Evolutionary conservation across 1,140 invertebrate species (phyloP), one percentile per base, ranked within the genome.

Genomic region (Belonocnema kinseyi): DNA sequence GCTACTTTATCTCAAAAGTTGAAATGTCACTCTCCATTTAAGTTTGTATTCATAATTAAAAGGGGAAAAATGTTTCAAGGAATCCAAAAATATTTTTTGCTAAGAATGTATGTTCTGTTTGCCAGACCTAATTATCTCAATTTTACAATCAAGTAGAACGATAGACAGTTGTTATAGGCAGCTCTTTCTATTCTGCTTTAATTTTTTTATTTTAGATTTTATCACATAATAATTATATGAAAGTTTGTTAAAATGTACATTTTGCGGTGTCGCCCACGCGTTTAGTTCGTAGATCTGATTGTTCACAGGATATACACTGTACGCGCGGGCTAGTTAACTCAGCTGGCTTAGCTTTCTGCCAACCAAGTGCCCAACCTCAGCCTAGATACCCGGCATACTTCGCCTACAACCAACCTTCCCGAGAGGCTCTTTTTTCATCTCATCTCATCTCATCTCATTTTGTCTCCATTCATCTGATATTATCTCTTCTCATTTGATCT

Each of bases 341-440:
- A 74, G 78, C 83, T 88, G 85, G 79, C 85, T 46, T 84, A 85
- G 85, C 83, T 83, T 78, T 46, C 40, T 46, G 40, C 40, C 40
- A 46, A 46, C 40, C 1, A 46, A 46, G 21, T 84, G 88, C 88
- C 88, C 86, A 88, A 85, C 88, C 89, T 88, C 85, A 85, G 79
- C 87, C 85, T 84, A 88, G 88, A 90, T 90, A 89, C 86, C 80
- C 88, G 73, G 86, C 88, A 90, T 90, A 90, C 87, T 86, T 90
- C 88, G 87, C 89, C 88, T 89, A 89, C 88, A 89, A 87, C 78
- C 80, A 75, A 75, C 76, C 81, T 66, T 74, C 81, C 79, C 80
- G 77, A 50, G n/a, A 58, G 13, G 26, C 50, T 73, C 46, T 17
- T 66, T 80, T 79, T 77, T 78, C 75, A 33, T 50, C 72, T 82